Evolutionary conservation across 2,888 invertebrate species (phyloP).

Genomic region (Synergus laeviventris): DNA sequence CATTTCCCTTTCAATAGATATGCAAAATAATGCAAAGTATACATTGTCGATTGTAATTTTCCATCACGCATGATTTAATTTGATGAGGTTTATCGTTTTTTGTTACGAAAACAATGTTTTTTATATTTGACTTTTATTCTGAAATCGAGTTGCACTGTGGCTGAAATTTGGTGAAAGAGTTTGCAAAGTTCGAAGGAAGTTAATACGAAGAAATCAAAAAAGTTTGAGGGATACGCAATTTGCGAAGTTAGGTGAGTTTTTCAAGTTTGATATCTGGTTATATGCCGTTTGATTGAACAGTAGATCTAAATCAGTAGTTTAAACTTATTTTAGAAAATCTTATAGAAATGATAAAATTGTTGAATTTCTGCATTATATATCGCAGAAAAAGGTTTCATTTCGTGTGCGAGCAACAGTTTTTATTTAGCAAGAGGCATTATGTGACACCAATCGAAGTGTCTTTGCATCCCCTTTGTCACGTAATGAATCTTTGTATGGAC

Average conservation of each 20-base stretch:
- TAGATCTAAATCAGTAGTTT: background rate
- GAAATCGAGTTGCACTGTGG: conserved; percentile 16
- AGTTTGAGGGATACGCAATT: conserved; percentile 17
- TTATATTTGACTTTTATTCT: conserved; percentile 33
- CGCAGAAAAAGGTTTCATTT: background rate
- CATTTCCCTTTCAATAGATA: conserved; percentile 2
- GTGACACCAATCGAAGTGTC: conserved; percentile 26
- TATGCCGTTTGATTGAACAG: conserved; percentile 1
- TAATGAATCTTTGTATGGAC: conserved; percentile 61
- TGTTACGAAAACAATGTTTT: background rate
- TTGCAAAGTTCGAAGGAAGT: background rate
- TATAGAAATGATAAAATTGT: background rate
- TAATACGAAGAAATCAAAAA: conserved; percentile 16
- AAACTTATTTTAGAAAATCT: background rate
- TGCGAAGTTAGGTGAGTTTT: background rate
- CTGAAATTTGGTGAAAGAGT: conserved; percentile 26
- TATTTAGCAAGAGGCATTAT: background rate
- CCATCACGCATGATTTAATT: background rate
- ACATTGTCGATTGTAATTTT: background rate
- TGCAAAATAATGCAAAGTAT: conserved; percentile 18
- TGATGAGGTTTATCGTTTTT: background rate
- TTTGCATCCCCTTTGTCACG: conserved; percentile 40
- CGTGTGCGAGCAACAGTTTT: conserved; percentile 9
- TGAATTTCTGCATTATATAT: background rate
- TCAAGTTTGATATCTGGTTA: background rate